Conservation (phyloP, 2,797 vertebrate species). For the Acridotheres tristis region DNA sequence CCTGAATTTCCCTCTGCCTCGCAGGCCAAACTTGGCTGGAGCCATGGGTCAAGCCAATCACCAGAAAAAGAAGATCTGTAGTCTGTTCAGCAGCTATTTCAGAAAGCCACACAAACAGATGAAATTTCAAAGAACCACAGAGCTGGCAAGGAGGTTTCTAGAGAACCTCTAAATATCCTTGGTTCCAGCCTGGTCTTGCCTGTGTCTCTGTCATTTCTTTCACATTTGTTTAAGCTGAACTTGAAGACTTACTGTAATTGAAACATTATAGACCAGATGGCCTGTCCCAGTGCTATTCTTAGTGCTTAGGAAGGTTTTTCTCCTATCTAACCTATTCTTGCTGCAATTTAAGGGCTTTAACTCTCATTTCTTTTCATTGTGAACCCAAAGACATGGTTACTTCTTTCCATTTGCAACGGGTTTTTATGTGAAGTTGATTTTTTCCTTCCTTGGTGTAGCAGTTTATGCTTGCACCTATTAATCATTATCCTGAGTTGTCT, state of each 20-base stretch:
- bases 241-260: not conserved
- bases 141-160: not conserved
- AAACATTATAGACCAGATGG: not conserved
- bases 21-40: not conserved
- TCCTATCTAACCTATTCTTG: not conserved
- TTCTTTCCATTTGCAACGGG: not conserved
- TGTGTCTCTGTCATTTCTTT: not conserved
- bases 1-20: not conserved
- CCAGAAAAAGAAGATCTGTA: not conserved
- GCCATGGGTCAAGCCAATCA: not conserved
- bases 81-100: not conserved
- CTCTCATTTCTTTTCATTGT: not conserved
- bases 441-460: not conserved
- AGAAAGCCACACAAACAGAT: not conserved
- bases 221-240: not conserved
- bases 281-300: not conserved
- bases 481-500: not conserved
- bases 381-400: not conserved
- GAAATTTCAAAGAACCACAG: constrained; percentile 6
- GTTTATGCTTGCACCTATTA: not conserved
- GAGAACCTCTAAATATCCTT: not conserved
- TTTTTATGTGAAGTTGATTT: not conserved
- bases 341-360: not conserved
- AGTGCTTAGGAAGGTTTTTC: not conserved
- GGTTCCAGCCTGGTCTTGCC: not conserved